Evolutionary conservation across 1,140 invertebrate genomes (phyloP).

Genomic region (Bombus balteatus): DNA sequence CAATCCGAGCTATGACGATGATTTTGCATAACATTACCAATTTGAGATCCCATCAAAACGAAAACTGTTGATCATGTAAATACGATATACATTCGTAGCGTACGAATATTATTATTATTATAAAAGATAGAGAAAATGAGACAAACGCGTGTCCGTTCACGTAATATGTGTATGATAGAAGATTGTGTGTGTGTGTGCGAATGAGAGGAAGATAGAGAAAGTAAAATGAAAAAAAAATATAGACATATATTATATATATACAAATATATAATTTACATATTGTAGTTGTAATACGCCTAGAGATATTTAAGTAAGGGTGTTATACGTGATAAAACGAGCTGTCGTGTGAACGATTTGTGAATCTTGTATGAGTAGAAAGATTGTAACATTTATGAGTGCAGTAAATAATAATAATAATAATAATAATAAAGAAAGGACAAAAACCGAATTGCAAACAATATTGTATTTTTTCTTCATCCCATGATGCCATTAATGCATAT

Average conservation of each 20-base stretch:
- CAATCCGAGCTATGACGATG: conserved; percentile 16
- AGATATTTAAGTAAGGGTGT: conserved; percentile 7
- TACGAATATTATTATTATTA: conserved; percentile 2
- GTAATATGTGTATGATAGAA: not conserved
- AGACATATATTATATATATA: conserved; percentile 45
- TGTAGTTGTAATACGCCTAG: conserved; percentile 23
- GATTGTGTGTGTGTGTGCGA: not conserved
- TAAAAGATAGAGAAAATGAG: not conserved
- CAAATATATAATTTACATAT: conserved; percentile 52
- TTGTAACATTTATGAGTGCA: conserved; percentile 80
- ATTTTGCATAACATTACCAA: conserved; percentile 10
- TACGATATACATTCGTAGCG: conserved; percentile 29
- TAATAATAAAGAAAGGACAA: conserved; percentile 19
- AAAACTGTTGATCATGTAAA: conserved; percentile 28
- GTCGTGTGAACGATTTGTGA: conserved; percentile 74
- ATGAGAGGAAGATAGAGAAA: not conserved
- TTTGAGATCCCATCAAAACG: not conserved
- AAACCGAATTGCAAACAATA: conserved; percentile 19
- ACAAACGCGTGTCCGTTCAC: not conserved
- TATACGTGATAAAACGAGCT: conserved; percentile 44
- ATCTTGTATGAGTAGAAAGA: conserved; percentile 74
- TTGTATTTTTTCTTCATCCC: not conserved
- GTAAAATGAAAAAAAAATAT: conserved; percentile 27
- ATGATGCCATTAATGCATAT: not conserved
- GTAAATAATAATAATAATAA: conserved; percentile 75